Percentiles rank a stretch among this genome's conserved stretches.
These are phyloP conservation scores for Eledona agricola DNA, from an alignment of 2,888 invertebrate species.

Conservation along the genomic window DNA sequence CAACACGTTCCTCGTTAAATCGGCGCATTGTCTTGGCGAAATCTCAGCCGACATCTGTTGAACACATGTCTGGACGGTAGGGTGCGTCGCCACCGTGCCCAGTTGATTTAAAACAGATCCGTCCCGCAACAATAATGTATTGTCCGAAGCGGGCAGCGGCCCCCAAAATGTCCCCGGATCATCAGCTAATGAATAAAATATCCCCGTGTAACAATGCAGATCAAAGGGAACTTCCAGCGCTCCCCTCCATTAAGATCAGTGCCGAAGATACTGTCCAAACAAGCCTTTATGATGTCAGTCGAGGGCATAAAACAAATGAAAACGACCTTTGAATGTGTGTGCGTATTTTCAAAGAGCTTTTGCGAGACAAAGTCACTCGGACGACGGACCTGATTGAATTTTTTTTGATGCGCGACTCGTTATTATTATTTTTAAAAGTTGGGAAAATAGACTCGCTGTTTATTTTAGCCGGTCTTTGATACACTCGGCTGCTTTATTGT, in stretches of 20 bases:
- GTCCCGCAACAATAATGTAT: slow-evolving; percentile 35
- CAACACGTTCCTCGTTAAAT: slow-evolving; percentile 20
- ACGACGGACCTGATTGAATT: slow-evolving; percentile 21
- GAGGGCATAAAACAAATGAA: slow-evolving; percentile 38
- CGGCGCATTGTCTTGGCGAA: slow-evolving; percentile 31
- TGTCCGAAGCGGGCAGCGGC: slow-evolving; percentile 21
- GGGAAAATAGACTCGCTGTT: slow-evolving; percentile 30
- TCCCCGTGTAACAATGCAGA: slow-evolving; percentile 37
- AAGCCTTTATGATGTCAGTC: slow-evolving; percentile 37
- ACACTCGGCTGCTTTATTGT: slow-evolving; percentile 40
- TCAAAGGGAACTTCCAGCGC: slow-evolving; percentile 32
- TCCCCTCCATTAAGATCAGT: slow-evolving; percentile 36
- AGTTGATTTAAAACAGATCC: slow-evolving; percentile 38
- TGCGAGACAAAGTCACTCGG: slow-evolving; percentile 27
- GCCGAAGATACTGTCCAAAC: slow-evolving; percentile 39
- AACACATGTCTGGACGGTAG: slow-evolving; percentile 36
- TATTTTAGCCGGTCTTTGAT: slow-evolving; percentile 33
- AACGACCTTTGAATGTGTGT: slow-evolving; percentile 36
- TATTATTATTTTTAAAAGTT: slow-evolving; percentile 34
- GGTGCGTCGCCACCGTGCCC: slow-evolving; percentile 33
- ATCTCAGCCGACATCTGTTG: slow-evolving; percentile 35
- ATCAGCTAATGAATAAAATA: slow-evolving; percentile 36
- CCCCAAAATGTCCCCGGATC: slow-evolving; percentile 28
- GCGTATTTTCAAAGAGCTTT: slow-evolving; percentile 31
- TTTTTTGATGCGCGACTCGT: slow-evolving; percentile 8